Base-by-base conservation (phyloP, 2,888 invertebrate genomes). In the Hydrotaea cyrtoneurina region DNA sequence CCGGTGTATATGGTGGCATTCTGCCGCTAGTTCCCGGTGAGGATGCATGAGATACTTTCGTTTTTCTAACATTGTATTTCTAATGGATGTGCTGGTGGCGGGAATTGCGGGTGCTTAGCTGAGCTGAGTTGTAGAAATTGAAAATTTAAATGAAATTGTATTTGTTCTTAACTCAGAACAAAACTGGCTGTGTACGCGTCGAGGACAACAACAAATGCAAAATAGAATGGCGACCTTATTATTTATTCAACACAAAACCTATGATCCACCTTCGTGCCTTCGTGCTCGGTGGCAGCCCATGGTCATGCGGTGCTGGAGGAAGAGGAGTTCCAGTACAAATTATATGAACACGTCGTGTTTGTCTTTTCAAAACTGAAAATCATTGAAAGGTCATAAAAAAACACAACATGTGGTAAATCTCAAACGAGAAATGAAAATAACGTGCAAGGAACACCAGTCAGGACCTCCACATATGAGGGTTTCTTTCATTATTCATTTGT, bases 61-160 rank as follows among this genome's bases (percentile, higher is more conserved):
- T 21, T 66, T 66, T 39, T 4, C 36, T 8, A n/a, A 21, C 36
- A 39, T 55, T 31, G 31, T 31, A 7, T 7, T 7, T 31, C 31
- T 31, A n/a, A 26, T 64, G 74, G 23, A 31, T 31, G 39, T n/a
- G 50, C 19, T 21, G 31, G 7, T 31, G 31, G 31, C n/a, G n/a
- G n/a, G n/a, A n/a, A n/a, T n/a, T n/a, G 17, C 39, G 57, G 43
- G 10, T 2, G n/a, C 59, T 23, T 5, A 26, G 15, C 5, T 10
- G 26, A 59, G 26, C 15, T 26, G 26, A 59, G 19, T 59, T 59
- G 59, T 59, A 5, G 26, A 76, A 79, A 53, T 78, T 73, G 53
- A 69, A 82, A 79, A 79, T 76, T 79, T 82, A 79, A 78, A 77
- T 77, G 82, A 69, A 82, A 85, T 74, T 74, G 77, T 43, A 79